Base-by-base conservation (phyloP, 2,797 vertebrate genomes). In the Sebastes melanostomus region DNA sequence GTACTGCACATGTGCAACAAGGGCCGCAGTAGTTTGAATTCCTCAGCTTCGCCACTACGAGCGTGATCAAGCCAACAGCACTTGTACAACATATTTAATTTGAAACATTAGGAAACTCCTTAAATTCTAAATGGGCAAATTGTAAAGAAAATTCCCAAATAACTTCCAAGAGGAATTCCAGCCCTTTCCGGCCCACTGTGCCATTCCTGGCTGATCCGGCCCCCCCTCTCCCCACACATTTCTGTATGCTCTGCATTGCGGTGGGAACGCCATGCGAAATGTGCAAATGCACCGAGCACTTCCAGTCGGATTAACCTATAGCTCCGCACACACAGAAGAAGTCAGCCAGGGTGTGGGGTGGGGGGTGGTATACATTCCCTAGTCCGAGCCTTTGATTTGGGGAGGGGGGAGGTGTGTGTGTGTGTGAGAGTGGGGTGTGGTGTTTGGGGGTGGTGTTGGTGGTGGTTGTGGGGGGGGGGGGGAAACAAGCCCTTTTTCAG, bases 291-390 rank as follows among this genome's bases (percentile, higher is more conserved):
- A 89, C 91, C 79, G 67, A 91, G 86, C 88, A 90, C 91, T 93
- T 94, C 91, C 92, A 93, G 91, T 85, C 80, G 78, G 92, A 91
- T 94, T 94, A 95, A 93, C 93, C 91, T 95, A 95, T 94, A 95
- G 94, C 84, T 88, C 56, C 66, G 61, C 85, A 84, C 81, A 62
- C 86, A 87, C 77, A 83, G 67, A 84, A 77, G 86, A 84, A 91
- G 88, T 89, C 87, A 91, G 90, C 78, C 85, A 79, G 92, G 80
- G 82, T 89, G 77, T 84, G 77, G 68, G 83, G 77, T 81, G 83
- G 84, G 84, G 85, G 84, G 79, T 79, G 87, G 86, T 91, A 90
- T 93, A 92, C 91, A 92, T 94, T 93, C 93, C 83, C 91, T 67
- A 78, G 79, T 77, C 87, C 81, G 75, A 86, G 88, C 86, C 89